These are phyloP conservation scores for Platerodrilus igneus DNA, from an alignment of 2,888 invertebrate genomes.

Conservation along the genomic window DNA sequence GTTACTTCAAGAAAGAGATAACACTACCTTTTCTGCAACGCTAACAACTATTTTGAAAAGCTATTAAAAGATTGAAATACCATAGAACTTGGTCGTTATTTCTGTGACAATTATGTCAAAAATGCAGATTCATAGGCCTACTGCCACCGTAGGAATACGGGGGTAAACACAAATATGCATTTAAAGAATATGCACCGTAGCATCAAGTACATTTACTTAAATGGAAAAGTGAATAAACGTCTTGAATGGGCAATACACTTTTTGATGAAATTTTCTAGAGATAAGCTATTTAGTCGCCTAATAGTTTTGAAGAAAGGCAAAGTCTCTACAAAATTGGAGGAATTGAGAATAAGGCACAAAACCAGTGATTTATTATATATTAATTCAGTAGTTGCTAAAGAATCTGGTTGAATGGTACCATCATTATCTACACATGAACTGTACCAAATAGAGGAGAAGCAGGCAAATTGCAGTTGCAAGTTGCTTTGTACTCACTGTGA, in stretches of 20 bases:
- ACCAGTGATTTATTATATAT: constrained; percentile 4
- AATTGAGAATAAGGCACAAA: constrained; percentile 12
- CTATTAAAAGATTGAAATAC: neutral
- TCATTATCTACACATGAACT: neutral
- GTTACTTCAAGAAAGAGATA: constrained; percentile 8
- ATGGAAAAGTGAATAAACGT: constrained; percentile 6
- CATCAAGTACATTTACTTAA: too few relatives aligned
- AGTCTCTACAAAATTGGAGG: constrained; percentile 11
- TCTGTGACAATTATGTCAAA: neutral
- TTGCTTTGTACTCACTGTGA: constrained; percentile 10
- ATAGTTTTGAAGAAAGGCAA: constrained; percentile 19
- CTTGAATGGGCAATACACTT: constrained; percentile 12
- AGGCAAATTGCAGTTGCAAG: constrained; percentile 8
- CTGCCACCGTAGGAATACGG: constrained; percentile 4
- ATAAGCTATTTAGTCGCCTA: constrained; percentile 27
- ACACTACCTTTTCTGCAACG: constrained; percentile 3
- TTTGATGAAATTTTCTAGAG: constrained; percentile 28
- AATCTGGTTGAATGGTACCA: constrained; percentile 8
- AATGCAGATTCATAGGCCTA: constrained; percentile 4
- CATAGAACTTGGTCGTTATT: constrained; percentile 2
- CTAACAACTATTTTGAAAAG: constrained; percentile 1
- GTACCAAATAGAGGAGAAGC: constrained; percentile 1
- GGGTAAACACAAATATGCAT: constrained; percentile 6
- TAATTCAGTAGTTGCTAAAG: neutral
- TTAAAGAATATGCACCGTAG: constrained; percentile 4